Evolutionary conservation across 2,888 invertebrate genomes (phyloP).

Genomic region (Nephrotoma flavescens): DNA sequence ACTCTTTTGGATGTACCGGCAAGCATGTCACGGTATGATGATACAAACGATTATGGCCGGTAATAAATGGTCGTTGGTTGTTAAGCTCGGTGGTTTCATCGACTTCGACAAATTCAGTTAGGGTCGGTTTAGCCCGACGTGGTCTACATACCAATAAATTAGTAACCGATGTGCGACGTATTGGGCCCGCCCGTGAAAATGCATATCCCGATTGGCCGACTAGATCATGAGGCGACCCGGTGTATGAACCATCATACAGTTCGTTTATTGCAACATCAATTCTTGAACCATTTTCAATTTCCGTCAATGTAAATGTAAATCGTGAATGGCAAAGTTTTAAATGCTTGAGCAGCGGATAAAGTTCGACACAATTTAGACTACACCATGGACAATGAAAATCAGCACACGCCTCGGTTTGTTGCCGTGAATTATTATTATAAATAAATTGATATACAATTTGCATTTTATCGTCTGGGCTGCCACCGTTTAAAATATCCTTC

Average conservation of each 20-base stretch:
- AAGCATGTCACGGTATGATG: slow-evolving; percentile 90
- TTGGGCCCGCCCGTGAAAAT: slow-evolving; percentile 51
- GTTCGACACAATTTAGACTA: slow-evolving; percentile 69
- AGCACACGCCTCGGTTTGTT: slow-evolving; percentile 88
- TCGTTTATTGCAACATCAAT: slow-evolving; percentile 94
- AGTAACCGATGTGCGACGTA: slow-evolving; percentile 45
- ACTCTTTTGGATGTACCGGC: slow-evolving; percentile 86
- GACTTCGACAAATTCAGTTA: slow-evolving; percentile 77
- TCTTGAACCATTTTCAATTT: slow-evolving; percentile 48
- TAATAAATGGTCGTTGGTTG: slow-evolving; percentile 75
- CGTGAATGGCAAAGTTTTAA: slow-evolving; percentile 85
- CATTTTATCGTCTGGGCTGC: slow-evolving; percentile 33
- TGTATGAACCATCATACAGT: slow-evolving; percentile 87
- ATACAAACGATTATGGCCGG: slow-evolving; percentile 58
- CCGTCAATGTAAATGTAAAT: slow-evolving; percentile 73
- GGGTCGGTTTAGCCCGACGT: slow-evolving; percentile 37
- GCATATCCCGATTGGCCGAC: slow-evolving; percentile 58
- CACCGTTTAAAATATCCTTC: slow-evolving; percentile 4
- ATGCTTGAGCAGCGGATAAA: slow-evolving; percentile 85
- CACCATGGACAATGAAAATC: slow-evolving; percentile 96
- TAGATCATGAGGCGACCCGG: slow-evolving; percentile 81
- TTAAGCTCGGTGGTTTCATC: slow-evolving; percentile 77
- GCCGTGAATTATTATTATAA: slow-evolving; percentile 86
- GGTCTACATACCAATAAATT: slow-evolving; percentile 48
- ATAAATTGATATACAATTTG: slow-evolving; percentile 92